Percentiles rank a stretch among this genome's conserved stretches.
Evolutionary conservation across 2,888 invertebrate genomes (phyloP).

Genomic region (Mellilla xanthometata): DNA sequence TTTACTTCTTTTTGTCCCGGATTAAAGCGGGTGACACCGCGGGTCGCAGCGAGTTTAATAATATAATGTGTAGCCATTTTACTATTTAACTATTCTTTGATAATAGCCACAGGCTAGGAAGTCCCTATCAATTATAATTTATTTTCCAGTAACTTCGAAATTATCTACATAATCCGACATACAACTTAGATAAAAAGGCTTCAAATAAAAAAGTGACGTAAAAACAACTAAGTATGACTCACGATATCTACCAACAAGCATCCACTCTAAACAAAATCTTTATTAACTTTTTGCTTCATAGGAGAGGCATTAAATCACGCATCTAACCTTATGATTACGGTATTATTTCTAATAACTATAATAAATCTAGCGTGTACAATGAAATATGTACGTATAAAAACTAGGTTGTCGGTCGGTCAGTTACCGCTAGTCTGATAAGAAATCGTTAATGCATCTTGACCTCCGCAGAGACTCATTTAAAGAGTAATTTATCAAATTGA

Average conservation of each 20-base stretch:
- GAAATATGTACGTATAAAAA: constrained; percentile 17
- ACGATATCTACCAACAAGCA: background rate
- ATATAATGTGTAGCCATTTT: no score
- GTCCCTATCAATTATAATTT: no score
- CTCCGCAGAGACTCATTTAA: constrained; percentile 23
- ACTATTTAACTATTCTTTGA: no score
- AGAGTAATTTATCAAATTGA: constrained; percentile 31
- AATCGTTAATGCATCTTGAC: constrained; percentile 27
- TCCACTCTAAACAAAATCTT: constrained; percentile 5
- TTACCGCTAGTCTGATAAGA: constrained; percentile 30
- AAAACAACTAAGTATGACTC: constrained; percentile 5
- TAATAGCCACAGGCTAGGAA: no score
- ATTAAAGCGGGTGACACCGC: no score
- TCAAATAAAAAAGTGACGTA: background rate
- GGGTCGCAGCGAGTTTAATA: no score
- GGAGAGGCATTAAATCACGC: constrained; percentile 5
- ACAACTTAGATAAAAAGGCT: no score
- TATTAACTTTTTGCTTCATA: constrained; percentile 8
- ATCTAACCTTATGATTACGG: constrained; percentile 14
- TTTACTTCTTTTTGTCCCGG: no score
- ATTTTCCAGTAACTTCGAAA: no score
- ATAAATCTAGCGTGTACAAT: constrained; percentile 23
- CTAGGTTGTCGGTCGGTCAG: constrained; percentile 11
- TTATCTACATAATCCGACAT: no score
- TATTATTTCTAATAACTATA: constrained; percentile 20